Conservation (phyloP, 2,888 invertebrate species). For the Plutella xylostella region DNA sequence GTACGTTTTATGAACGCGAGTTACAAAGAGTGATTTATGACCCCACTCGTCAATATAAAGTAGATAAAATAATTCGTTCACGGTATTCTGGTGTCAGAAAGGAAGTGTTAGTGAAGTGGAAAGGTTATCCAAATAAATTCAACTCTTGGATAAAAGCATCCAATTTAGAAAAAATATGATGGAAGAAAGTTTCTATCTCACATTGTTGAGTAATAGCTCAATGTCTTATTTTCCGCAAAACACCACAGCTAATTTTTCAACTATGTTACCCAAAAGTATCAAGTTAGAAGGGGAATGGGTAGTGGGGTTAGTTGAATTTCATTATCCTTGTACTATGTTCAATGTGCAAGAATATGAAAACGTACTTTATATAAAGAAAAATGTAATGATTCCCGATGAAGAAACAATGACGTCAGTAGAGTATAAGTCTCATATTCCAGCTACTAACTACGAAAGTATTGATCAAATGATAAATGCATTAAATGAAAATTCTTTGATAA, state of each 20-base stretch:
- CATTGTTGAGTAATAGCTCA: slow-evolving; percentile 15
- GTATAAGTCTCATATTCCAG: too few species aligned
- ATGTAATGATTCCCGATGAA: too few species aligned
- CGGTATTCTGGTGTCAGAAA: slow-evolving; percentile 21
- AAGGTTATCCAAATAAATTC: slow-evolving; percentile 24
- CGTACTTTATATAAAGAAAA: slow-evolving; percentile 14
- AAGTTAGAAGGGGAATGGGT: too few species aligned
- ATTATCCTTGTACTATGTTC: slow-evolving; percentile 18
- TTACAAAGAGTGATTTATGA: slow-evolving; percentile 20
- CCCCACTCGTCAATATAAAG: slow-evolving; percentile 17
- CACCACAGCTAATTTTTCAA: slow-evolving; percentile 16
- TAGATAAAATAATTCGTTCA: slow-evolving; percentile 19
- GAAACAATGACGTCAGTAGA: too few species aligned
- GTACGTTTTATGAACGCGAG: slow-evolving; percentile 23
- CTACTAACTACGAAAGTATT: too few species aligned
- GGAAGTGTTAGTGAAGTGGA: slow-evolving; percentile 23
- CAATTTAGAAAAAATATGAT: slow-evolving; percentile 18
- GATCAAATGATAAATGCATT: too few species aligned
- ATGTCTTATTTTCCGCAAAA: slow-evolving; percentile 20
- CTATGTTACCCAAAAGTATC: too few species aligned
- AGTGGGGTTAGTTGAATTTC: too few species aligned
- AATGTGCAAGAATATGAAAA: slow-evolving; percentile 19
- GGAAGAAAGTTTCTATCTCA: slow-evolving; percentile 21
- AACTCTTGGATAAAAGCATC: slow-evolving; percentile 20
- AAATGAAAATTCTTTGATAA: too few species aligned